These are phyloP conservation scores for Clarias pachynema DNA, from an alignment of 2,797 vertebrate genomes.

Conservation along the genomic window DNA sequence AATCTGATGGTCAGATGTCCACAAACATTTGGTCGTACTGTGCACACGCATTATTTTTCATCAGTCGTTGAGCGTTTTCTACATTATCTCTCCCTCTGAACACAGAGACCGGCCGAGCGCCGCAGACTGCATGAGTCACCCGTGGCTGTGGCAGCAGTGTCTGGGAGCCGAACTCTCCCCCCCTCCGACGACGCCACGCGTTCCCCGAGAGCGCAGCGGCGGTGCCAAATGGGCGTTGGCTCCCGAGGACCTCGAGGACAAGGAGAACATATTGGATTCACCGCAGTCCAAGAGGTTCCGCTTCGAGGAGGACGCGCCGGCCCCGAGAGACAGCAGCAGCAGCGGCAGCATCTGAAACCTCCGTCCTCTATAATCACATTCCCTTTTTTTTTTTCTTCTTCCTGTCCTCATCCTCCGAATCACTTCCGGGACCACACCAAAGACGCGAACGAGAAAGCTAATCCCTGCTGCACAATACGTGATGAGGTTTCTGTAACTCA, in stretches of 20 bases:
- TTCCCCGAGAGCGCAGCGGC: conserved; percentile 71
- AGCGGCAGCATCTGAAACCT: conserved; percentile 59
- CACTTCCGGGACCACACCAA: conserved; percentile 40
- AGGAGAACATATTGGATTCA: conserved; percentile 90
- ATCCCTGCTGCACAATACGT: conserved; percentile 26
- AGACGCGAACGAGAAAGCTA: conserved; percentile 31
- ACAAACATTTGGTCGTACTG: background rate
- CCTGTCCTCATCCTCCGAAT: background rate
- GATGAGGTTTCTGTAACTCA: conserved; percentile 1
- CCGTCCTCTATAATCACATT: background rate
- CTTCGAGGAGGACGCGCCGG: conserved; percentile 73
- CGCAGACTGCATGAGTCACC: conserved; percentile 87
- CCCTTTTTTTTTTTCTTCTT: background rate
- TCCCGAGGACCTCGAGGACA: conserved; percentile 83
- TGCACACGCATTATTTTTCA: background rate
- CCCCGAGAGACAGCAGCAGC: conserved; percentile 61
- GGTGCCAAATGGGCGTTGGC: conserved; percentile 76
- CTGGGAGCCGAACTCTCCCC: conserved; percentile 68
- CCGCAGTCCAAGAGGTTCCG: conserved; percentile 84
- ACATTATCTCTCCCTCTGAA: background rate
- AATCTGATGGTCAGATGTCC: background rate
- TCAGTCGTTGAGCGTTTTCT: background rate
- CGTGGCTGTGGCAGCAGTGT: conserved; percentile 86
- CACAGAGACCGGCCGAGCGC: conserved; percentile 88
- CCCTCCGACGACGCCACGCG: conserved; percentile 61